Base-by-base conservation (phyloP, 2,888 invertebrate genomes). In the Ommatoiulus sabulosus region DNA sequence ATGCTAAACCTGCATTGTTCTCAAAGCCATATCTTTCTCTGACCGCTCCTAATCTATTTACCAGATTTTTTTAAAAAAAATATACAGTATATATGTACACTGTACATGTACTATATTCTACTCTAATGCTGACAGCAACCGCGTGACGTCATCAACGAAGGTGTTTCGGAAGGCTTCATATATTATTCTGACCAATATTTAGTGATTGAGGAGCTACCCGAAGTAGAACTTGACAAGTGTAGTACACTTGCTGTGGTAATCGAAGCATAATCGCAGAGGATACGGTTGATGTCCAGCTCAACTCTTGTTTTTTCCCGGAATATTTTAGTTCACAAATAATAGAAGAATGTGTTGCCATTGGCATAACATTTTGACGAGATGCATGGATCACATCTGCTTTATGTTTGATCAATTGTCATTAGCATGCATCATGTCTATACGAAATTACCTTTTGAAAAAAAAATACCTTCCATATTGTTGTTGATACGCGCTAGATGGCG, bases 1-100 rank as follows among this genome's bases (percentile, higher is more conserved):
- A 72, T 72, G 72, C 10, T 72, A 24, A 72, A 72, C 72, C 12
- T 7, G 72, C 72, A 72, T 72, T 72, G 72, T 72, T 72, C 72
- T 72, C 72, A 7, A 72, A 72, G 24, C 0, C 24, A 24, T 24
- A 72, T 72, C 72, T 72, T 72, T 10, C 72, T 72, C 10, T 10
- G 72, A 63, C 63, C 63, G 63, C n/a, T 20, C 24, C 24, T 52
- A 52, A 52, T 52, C 52, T 52, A 12, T 52, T 52, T 12, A 52
- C 52, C 12, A 52, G 15, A 17, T 52, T 8, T 48, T 46, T 46
- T 46, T 46, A 8, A 1, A 48, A 48, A 48, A 20, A 63, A 15
- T 20, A 20, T 8, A 63, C 20, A 6, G 4, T 63, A 17, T 7
- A 63, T 63, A 63, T 24, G 24, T 24, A 72, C n/a, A n/a, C n/a